Conservation (phyloP, 1,140 invertebrate genomes). For the Halesus radiatus region DNA sequence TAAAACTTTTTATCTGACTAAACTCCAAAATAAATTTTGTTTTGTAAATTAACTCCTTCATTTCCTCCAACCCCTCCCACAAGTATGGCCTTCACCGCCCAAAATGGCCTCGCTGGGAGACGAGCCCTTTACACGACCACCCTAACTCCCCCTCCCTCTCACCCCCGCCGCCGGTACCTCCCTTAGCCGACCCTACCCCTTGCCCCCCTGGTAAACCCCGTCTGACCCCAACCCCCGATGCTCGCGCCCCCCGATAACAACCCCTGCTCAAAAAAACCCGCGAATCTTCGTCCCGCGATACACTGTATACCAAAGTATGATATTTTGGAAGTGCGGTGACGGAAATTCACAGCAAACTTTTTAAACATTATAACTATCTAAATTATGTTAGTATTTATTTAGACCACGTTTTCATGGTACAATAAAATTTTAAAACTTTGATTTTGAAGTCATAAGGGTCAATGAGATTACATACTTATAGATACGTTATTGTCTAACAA, state of each 20-base stretch:
- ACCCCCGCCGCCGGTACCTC: too few species aligned
- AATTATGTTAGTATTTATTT: too few species aligned
- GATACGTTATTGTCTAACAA: too few species aligned
- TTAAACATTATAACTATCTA: too few species aligned
- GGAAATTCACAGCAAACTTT: too few species aligned
- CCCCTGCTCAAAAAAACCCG: neutral
- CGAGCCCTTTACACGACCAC: neutral
- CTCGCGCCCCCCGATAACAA: neutral
- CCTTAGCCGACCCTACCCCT: neutral
- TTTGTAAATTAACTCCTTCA: neutral
- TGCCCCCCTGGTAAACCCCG: neutral
- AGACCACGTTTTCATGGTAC: too few species aligned
- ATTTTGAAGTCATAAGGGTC: too few species aligned
- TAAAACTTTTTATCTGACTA: too few species aligned
- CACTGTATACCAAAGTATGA: neutral
- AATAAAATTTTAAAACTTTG: too few species aligned
- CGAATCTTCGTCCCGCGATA: neutral
- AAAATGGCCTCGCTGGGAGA: slow-evolving; percentile 15
- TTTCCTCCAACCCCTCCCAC: slow-evolving; percentile 12
- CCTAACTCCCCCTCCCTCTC: neutral
- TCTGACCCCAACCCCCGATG: neutral
- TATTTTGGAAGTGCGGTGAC: too few species aligned
- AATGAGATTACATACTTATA: too few species aligned
- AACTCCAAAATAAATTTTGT: neutral
- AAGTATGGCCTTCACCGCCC: slow-evolving; percentile 12